These are phyloP conservation scores for Teleogryllus occipitalis DNA, from an alignment of 1,140 invertebrate genomes.

Conservation along the genomic window DNA sequence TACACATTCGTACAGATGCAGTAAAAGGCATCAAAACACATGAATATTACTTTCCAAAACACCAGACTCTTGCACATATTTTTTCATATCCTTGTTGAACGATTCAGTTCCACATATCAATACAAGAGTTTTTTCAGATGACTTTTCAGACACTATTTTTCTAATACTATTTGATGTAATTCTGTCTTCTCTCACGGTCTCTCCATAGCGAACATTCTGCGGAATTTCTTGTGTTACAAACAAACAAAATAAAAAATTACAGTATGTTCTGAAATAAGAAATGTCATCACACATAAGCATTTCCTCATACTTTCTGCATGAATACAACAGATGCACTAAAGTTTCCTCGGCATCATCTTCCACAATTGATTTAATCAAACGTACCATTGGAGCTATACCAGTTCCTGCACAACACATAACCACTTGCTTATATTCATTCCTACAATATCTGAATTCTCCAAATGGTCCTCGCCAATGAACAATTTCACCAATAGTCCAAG, in stretches of 20 bases:
- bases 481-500: slow-evolving; percentile 40
- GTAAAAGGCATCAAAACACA: slow-evolving; percentile 23
- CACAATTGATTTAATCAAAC: slow-evolving; percentile 49
- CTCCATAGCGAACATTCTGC: slow-evolving; percentile 28
- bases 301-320: slow-evolving; percentile 40
- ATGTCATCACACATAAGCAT: slow-evolving; percentile 50
- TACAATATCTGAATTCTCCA: slow-evolving; percentile 44
- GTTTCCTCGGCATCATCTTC: slow-evolving; percentile 54
- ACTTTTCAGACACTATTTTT: slow-evolving; percentile 24
- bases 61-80: slow-evolving; percentile 29
- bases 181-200: slow-evolving; percentile 27
- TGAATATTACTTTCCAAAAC: slow-evolving; percentile 25
- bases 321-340: slow-evolving; percentile 47
- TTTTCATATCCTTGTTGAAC: slow-evolving; percentile 37
- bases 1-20: too few relatives aligned
- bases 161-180: slow-evolving; percentile 26
- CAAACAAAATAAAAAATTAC: slow-evolving; percentile 56
- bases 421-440: slow-evolving; percentile 41
- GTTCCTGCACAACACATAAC: slow-evolving; percentile 59
- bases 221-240: slow-evolving; percentile 41
- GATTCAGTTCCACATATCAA: slow-evolving; percentile 39
- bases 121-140: slow-evolving; percentile 27
- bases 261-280: slow-evolving; percentile 44
- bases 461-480: slow-evolving; percentile 57
- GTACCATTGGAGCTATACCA: slow-evolving; percentile 56